Evolutionary conservation across 2,888 invertebrate genomes (phyloP).

Genomic region (Ophion ventricosus): DNA sequence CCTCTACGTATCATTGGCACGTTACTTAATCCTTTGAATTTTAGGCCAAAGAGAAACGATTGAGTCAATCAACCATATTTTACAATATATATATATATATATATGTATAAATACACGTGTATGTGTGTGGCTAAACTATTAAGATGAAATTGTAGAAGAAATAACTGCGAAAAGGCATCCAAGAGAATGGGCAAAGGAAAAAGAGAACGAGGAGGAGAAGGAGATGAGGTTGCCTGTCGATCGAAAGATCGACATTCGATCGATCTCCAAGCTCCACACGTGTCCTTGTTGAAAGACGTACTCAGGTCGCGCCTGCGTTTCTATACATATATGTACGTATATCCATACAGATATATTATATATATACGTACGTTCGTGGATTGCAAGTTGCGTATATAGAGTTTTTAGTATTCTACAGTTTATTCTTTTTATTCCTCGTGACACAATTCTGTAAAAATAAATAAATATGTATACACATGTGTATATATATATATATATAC

Average conservation of each 20-base stretch:
- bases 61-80: constrained; percentile 42
- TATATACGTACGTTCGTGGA: not conserved
- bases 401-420: too few species aligned
- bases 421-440: constrained; percentile 8
- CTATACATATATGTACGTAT: not conserved
- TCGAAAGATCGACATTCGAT: constrained; percentile 50
- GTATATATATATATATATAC: too few species aligned
- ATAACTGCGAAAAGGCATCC: constrained; percentile 14
- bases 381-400: too few species aligned
- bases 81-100: not conserved
- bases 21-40: constrained; percentile 53
- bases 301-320: constrained; percentile 52
- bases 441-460: not conserved
- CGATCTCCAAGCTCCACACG: constrained; percentile 54
- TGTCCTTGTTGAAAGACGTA: constrained; percentile 57
- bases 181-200: constrained; percentile 24
- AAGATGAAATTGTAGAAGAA: constrained; percentile 18
- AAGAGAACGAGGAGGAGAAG: not conserved
- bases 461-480: not conserved
- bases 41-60: constrained; percentile 36
- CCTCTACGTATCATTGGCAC: constrained; percentile 24
- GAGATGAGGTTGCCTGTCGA: constrained; percentile 40
- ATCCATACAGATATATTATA: constrained; percentile 5
- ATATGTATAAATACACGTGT: not conserved
- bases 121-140: not conserved